These are phyloP conservation scores for Lepus oiostolus DNA, from an alignment of 2,797 vertebrate species.

Conservation along the genomic window DNA sequence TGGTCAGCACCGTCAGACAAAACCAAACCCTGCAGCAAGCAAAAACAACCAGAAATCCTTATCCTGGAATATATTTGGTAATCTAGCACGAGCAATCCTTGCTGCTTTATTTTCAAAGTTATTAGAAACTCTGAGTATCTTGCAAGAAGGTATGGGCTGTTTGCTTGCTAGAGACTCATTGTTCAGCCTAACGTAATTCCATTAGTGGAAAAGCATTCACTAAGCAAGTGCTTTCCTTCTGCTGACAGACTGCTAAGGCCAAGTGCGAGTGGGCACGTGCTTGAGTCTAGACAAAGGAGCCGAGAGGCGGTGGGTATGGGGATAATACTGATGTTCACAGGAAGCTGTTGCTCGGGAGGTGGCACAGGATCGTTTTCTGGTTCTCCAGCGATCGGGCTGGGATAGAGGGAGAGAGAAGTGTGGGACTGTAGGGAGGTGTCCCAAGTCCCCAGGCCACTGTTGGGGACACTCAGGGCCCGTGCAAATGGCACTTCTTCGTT, in stretches of 20 bases:
- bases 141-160: background rate
- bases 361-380: too few relatives aligned
- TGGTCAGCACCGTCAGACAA: background rate
- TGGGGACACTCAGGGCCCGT: accelerated
- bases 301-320: accelerated
- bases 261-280: background rate
- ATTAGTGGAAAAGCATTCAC: background rate
- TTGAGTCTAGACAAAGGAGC: background rate
- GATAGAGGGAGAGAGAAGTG: background rate
- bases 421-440: accelerated
- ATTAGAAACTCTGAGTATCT: background rate
- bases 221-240: background rate
- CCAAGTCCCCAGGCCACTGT: accelerated
- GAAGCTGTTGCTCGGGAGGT: background rate
- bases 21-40: background rate
- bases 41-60: background rate
- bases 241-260: background rate
- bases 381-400: background rate
- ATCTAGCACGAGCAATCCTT: background rate
- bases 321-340: background rate
- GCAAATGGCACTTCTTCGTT: background rate
- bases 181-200: background rate
- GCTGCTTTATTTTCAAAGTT: background rate
- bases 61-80: background rate
- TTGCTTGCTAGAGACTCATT: background rate